Evolutionary conservation across 2,113 vertebrate species (phyloP), one percentile per base, ranked within the genome.

Genomic region (Cephalopholis sonnerati): DNA sequence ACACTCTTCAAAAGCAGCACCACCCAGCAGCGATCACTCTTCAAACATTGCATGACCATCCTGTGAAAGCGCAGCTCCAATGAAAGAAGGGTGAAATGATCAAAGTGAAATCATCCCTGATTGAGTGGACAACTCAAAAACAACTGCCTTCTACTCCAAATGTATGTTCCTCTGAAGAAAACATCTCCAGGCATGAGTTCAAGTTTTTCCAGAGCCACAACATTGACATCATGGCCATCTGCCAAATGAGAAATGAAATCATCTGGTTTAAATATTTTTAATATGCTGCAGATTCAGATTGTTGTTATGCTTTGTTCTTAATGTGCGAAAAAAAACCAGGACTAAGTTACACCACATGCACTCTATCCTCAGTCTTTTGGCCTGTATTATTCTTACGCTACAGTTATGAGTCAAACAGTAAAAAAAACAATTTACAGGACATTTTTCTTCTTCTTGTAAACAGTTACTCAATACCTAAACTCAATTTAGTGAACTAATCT

Each of bases 61-160:
- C 46, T 51, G 69, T 73, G 64, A 86, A 83, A 86, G 70, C 62
- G 22, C 41, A 8, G 75, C 72, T 81, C 64, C 62, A 59, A 2
- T 59, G 83, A 84, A 79, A 44, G 79, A 88, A 74, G 82, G 81
- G 29, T 87, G 82, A 90, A 67, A 41, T 17, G 69, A 87, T 93
- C 84, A 89, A 93, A 93, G 92, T 36, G 16, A 64, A 82, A 91
- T 91, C 74, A 88, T 86, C 63, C 51, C 77, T 87, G 79, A 86
- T 72, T 88, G 71, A 92, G n/a, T 63, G 74, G 85, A 79, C 64
- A 83, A 66, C 74, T 89, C 81, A 57, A 87, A 89, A 92, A 87
- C 81, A 85, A 85, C 84, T 57, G 17, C 15, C 50, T 36, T 74
- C 11, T 44, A n/a, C 54, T 68, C 50, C 6, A 83, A 74, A 88